Conservation (phyloP, 1,140 invertebrate genomes). For the Aphidius gifuensis region DNA sequence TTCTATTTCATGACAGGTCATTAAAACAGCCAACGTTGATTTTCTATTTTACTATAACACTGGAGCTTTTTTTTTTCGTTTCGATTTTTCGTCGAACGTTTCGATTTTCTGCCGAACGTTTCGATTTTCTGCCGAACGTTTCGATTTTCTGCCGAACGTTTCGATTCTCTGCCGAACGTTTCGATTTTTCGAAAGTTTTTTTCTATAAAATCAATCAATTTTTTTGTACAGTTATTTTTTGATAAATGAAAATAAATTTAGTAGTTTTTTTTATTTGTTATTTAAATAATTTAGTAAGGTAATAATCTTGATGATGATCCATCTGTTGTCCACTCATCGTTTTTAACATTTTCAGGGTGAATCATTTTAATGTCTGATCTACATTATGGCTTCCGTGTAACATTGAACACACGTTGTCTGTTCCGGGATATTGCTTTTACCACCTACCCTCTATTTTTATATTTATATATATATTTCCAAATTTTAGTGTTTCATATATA, state of each 20-base stretch:
- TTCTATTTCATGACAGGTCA: not conserved
- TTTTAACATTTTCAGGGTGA: slow-evolving; percentile 39
- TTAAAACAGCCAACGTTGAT: no score
- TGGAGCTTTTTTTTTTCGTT: no score
- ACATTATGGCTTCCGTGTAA: slow-evolving; percentile 44
- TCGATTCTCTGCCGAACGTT: no score
- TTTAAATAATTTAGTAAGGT: no score
- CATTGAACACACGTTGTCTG: slow-evolving; percentile 38
- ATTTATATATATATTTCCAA: slow-evolving; percentile 1
- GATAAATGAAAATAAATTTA: slow-evolving; percentile 25
- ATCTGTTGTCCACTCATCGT: slow-evolving; percentile 42
- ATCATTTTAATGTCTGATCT: slow-evolving; percentile 46
- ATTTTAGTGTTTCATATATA: slow-evolving; percentile 23
- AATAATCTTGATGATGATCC: slow-evolving; percentile 48
- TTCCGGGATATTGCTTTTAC: slow-evolving; percentile 45
- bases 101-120: no score
- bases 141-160: no score
- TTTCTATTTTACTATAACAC: no score
- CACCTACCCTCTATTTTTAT: slow-evolving; percentile 11
- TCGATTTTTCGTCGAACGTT: no score
- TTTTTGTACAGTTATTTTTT: not conserved
- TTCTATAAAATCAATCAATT: not conserved
- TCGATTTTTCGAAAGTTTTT: not conserved
- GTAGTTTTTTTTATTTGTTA: not conserved
- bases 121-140: no score